Conservation (phyloP, 2,888 invertebrate genomes). For the Drosophila rellima region DNA sequence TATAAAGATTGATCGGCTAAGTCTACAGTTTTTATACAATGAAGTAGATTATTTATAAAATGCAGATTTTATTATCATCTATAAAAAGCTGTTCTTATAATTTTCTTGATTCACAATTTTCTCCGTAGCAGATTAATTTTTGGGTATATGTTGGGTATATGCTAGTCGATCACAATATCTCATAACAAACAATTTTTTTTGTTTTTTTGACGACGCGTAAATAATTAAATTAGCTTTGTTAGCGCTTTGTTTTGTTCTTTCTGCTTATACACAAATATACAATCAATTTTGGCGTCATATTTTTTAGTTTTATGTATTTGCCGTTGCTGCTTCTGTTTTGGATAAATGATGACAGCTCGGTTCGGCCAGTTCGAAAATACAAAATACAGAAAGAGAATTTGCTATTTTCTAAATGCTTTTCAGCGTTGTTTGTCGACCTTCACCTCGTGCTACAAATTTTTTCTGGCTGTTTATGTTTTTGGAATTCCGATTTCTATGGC, state of each 20-base stretch:
- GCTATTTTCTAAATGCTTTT: slow-evolving; percentile 45
- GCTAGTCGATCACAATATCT: not conserved
- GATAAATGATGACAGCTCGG: slow-evolving; percentile 20
- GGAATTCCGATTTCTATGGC: slow-evolving; percentile 7
- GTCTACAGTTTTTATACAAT: too few relatives aligned
- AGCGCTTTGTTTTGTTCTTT: slow-evolving; percentile 58
- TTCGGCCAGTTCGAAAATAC: slow-evolving; percentile 26
- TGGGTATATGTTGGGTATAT: too few relatives aligned
- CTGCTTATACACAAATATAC: slow-evolving; percentile 18
- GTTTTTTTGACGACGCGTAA: slow-evolving; percentile 62
- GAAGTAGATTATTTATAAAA: too few relatives aligned
- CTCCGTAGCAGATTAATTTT: too few relatives aligned
- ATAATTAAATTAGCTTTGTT: slow-evolving; percentile 74
- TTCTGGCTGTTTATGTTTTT: not conserved
- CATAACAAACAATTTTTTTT: slow-evolving; percentile 12
- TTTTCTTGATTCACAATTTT: too few relatives aligned
- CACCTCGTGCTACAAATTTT: slow-evolving; percentile 61
- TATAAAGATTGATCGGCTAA: too few relatives aligned
- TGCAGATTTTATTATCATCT: too few relatives aligned
- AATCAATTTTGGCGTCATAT: slow-evolving; percentile 20
- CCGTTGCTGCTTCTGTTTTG: slow-evolving; percentile 38
- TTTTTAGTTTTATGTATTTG: slow-evolving; percentile 22
- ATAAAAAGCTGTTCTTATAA: too few relatives aligned
- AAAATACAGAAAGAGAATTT: slow-evolving; percentile 35
- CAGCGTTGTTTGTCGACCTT: slow-evolving; percentile 68